Conservation (phyloP, 1,140 invertebrate genomes). For the Drosophila murphyi region DNA sequence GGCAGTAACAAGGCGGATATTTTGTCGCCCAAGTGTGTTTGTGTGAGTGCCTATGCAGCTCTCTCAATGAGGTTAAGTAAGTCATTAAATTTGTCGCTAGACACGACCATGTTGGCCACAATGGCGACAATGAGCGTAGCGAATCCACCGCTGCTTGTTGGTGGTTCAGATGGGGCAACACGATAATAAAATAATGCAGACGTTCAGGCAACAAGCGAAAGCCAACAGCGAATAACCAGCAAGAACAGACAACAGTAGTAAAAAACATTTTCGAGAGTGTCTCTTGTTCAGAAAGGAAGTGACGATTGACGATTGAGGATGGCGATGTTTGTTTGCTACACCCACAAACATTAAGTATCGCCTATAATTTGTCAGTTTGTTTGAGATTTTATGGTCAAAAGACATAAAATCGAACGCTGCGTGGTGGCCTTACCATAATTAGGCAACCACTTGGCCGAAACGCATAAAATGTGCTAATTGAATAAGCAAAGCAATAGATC, state of each 20-base stretch:
- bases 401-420: slow-evolving; percentile 74
- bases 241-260: slow-evolving; percentile 31
- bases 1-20: slow-evolving; percentile 64
- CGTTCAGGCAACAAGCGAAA: slow-evolving; percentile 24
- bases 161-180: slow-evolving; percentile 63
- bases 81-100: slow-evolving; percentile 83
- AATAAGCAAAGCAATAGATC: slow-evolving; percentile 71
- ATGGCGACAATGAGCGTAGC: slow-evolving; percentile 70
- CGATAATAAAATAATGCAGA: slow-evolving; percentile 77
- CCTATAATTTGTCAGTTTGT: slow-evolving; percentile 41
- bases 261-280: slow-evolving; percentile 34
- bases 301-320: slow-evolving; percentile 46
- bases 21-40: slow-evolving; percentile 55
- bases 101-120: slow-evolving; percentile 78
- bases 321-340: slow-evolving; percentile 17
- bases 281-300: slow-evolving; percentile 67
- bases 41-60: slow-evolving; percentile 37
- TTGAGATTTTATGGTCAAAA: slow-evolving; percentile 66
- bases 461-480: slow-evolving; percentile 77
- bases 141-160: slow-evolving; percentile 8
- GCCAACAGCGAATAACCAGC: slow-evolving; percentile 11
- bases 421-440: slow-evolving; percentile 56
- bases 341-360: slow-evolving; percentile 30
- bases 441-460: slow-evolving; percentile 55
- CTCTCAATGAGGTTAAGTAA: slow-evolving; percentile 76